A percentile compares a stretch with the other conserved stretches of the same genome.
Conservation (phyloP, 2,888 invertebrate genomes). For the Neelides folsomi region DNA sequence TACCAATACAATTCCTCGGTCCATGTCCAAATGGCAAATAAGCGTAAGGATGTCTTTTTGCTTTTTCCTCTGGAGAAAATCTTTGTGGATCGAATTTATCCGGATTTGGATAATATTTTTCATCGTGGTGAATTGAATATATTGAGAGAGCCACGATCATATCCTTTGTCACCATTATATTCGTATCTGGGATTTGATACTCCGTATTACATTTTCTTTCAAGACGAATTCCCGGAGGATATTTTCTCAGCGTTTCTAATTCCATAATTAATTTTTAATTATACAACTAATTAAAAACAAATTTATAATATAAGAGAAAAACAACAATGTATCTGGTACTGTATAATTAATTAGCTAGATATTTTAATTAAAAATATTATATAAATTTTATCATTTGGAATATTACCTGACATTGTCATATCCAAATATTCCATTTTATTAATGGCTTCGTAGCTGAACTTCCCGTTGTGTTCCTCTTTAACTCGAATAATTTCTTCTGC, state of each 20-base stretch:
- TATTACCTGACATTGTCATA: neutral
- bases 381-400: neutral
- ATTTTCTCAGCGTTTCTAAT: slow-evolving; percentile 42
- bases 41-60: slow-evolving; percentile 35
- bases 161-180: slow-evolving; percentile 37
- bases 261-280: too few species aligned
- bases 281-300: too few species aligned
- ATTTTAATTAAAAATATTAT: neutral
- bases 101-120: slow-evolving; percentile 48
- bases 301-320: slow-evolving; percentile 30
- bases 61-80: slow-evolving; percentile 38
- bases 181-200: slow-evolving; percentile 38
- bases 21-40: slow-evolving; percentile 43
- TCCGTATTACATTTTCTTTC: slow-evolving; percentile 34
- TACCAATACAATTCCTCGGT: slow-evolving; percentile 40
- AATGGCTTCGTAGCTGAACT: neutral
- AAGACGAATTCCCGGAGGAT: slow-evolving; percentile 39
- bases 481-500: neutral
- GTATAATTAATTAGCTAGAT: neutral
- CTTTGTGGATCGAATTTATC: slow-evolving; percentile 44
- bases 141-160: slow-evolving; percentile 44
- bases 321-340: neutral
- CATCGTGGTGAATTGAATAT: slow-evolving; percentile 48
- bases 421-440: slow-evolving; percentile 3
- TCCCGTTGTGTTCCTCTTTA: neutral